Conservation (phyloP, 2,797 vertebrate genomes). For the Anniella stebbinsi region DNA sequence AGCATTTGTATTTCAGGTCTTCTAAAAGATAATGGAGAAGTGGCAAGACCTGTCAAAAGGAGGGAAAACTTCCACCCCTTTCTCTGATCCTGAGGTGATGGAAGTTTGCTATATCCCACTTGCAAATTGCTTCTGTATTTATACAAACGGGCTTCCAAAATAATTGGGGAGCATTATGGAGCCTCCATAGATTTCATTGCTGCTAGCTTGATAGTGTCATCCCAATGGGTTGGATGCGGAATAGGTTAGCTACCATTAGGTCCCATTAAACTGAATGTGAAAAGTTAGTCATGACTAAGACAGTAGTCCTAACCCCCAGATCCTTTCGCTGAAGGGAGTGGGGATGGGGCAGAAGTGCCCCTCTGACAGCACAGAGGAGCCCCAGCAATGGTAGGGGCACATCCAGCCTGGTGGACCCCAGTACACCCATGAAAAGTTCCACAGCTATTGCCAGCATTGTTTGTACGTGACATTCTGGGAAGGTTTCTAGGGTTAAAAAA, state of each 20-base stretch:
- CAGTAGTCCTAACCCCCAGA: not conserved
- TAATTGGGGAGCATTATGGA: not conserved
- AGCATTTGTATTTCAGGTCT: not conserved
- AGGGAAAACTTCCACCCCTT: not conserved
- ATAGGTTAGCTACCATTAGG: not conserved
- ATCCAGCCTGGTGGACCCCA: too few species aligned
- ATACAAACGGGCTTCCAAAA: not conserved
- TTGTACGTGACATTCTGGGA: too few species aligned
- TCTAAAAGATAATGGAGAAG: not conserved
- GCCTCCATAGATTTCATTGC: too few species aligned
- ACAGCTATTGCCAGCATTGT: too few species aligned
- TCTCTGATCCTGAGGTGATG: not conserved
- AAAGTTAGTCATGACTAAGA: not conserved
- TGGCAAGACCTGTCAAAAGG: not conserved
- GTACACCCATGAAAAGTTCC: too few species aligned
- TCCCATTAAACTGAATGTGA: not conserved
- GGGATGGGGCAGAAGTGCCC: too few species aligned
- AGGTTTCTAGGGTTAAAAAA: too few species aligned
- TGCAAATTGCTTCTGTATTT: not conserved
- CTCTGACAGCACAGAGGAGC: too few species aligned
- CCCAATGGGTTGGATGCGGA: not conserved
- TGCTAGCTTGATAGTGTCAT: not conserved
- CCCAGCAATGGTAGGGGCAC: too few species aligned
- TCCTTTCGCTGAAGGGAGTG: too few species aligned
- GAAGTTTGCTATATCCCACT: not conserved